Percentiles rank a stretch among this genome's conserved stretches.
Conservation (phyloP, 2,113 vertebrate species). For the Xiphophorus couchianus region DNA sequence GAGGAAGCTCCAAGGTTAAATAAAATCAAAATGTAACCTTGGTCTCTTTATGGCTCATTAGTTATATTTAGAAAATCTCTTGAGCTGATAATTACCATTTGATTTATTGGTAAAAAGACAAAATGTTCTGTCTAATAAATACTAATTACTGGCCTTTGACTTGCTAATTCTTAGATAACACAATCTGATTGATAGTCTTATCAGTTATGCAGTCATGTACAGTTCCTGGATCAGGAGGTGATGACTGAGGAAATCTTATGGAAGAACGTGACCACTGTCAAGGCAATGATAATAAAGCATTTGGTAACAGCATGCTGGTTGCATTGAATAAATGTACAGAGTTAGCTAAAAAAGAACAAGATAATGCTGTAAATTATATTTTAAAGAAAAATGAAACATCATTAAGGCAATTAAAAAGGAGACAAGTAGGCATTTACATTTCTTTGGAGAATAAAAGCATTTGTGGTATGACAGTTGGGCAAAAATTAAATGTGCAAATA, state of each 20-base stretch:
- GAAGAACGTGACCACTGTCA: background rate
- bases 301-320: background rate
- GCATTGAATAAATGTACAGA: slow-evolving; percentile 12
- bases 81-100: background rate
- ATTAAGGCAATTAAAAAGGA: background rate
- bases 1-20: too few relatives aligned
- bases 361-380: background rate
- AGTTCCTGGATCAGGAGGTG: background rate
- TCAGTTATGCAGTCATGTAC: slow-evolving; percentile 12
- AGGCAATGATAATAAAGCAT: slow-evolving; percentile 30
- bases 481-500: background rate
- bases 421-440: slow-evolving; percentile 12
- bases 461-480: background rate
- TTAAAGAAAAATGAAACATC: background rate
- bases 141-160: slow-evolving; percentile 6
- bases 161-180: background rate
- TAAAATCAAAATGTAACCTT: background rate
- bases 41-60: background rate
- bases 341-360: slow-evolving; percentile 24
- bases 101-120: slow-evolving; percentile 3
- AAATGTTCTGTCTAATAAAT: slow-evolving; percentile 2
- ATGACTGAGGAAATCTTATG: background rate
- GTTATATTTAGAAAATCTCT: background rate
- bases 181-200: background rate
- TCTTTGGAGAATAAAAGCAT: background rate